Evolutionary conservation across 2,888 invertebrate genomes (phyloP), one percentile per base, ranked within the genome.

Genomic region (Copidosoma aretas): DNA sequence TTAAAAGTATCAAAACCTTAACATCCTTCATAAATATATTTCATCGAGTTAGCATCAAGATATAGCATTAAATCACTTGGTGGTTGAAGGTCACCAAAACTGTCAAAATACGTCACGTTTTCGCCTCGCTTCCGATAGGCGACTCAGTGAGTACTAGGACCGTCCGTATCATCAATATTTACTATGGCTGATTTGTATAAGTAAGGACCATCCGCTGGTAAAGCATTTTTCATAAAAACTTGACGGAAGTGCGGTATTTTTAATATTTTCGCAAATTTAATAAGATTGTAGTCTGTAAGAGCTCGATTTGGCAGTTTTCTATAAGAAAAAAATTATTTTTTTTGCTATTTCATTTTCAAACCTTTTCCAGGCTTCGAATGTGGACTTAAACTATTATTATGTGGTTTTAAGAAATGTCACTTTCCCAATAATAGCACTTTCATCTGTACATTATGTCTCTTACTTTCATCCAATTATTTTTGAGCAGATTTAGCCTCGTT

Each of bases 401-500:
- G n/a, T 14, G 52, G 61, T 51, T 60, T 67, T 14, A 74, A 39
- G 25, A 72, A 62, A 14, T 77, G 66, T 19, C 76, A 76, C 25
- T 73, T 68, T 14, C 76, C 76, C 10, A 81, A 64, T 25, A 78
- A 79, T 51, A 81, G 79, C 53, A 78, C 73, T 77, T 84, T 82
- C 80, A 83, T 82, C n/a, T 71, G 72, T 73, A 75, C 68, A 73
- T 84, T 83, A 69, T 82, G 82, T 8, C 80, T 74, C 60, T 75
- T 62, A 24, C 71, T 73, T 74, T 84, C 81, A 21, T 32, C 32
- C 8, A 32, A 8, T 8, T 32, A 8, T 32, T 32, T 32, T 32
- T 32, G 32, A 32, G 32, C 80, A 59, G 64, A 67, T 69, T 78
- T 80, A 4, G 79, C 76, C 60, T 80, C 75, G 70, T 79, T 80